These are phyloP conservation scores for Zaprionus inermis DNA, from an alignment of 1,140 invertebrate species.

Conservation along the genomic window DNA sequence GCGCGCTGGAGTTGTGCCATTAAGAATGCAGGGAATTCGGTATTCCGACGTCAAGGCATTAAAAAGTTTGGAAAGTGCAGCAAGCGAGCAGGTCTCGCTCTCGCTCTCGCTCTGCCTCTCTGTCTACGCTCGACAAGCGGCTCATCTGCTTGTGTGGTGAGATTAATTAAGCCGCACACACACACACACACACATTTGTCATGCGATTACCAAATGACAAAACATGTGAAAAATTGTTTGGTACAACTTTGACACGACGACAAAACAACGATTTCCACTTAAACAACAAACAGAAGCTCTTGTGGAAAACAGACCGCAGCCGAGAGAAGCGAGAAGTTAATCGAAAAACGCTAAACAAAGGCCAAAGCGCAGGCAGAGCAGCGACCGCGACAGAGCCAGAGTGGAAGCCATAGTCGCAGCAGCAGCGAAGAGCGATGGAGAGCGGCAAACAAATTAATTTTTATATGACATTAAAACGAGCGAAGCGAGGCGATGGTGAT, in stretches of 20 bases:
- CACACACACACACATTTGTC: constrained; percentile 3
- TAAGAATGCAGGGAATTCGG: constrained; percentile 52
- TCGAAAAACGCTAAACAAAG: constrained; percentile 81
- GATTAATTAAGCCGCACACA: constrained; percentile 67
- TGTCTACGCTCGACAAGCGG: neutral
- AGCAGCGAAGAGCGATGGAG: constrained; percentile 31
- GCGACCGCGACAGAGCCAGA: constrained; percentile 11
- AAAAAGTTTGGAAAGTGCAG: constrained; percentile 57
- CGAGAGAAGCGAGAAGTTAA: constrained; percentile 74
- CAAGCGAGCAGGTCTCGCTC: constrained; percentile 24
- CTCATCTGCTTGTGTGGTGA: constrained; percentile 32
- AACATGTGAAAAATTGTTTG: constrained; percentile 69
- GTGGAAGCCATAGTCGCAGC: neutral
- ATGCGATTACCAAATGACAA: constrained; percentile 43
- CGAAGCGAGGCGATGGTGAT: constrained; percentile 65
- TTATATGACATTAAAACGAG: constrained; percentile 82
- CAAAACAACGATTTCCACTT: constrained; percentile 82
- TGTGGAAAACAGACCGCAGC: constrained; percentile 56
- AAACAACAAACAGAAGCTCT: constrained; percentile 63
- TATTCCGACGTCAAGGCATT: constrained; percentile 69
- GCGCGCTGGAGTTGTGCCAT: constrained; percentile 18
- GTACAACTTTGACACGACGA: constrained; percentile 72
- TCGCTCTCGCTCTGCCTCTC: neutral
- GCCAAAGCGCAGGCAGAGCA: constrained; percentile 6
- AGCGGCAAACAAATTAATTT: constrained; percentile 83